phyloP scores from a whole-genome alignment of 1,140 invertebrate genomes.

The Drosophila grimshawi region DNA sequence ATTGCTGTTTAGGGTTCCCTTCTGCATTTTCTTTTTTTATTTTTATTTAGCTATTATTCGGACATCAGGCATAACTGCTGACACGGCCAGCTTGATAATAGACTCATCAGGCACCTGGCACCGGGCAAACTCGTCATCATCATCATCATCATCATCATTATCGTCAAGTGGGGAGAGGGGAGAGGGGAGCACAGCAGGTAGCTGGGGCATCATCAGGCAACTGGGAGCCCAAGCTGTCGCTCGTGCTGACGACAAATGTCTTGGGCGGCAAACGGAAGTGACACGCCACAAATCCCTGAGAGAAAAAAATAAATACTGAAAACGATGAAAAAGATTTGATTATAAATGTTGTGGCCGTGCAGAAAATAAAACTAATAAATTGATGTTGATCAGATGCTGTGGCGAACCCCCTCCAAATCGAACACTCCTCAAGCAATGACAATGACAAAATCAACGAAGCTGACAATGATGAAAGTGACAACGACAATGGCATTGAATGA shows the following conservation, averaged over 20 bases:
- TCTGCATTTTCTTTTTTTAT: slow-evolving; percentile 1
- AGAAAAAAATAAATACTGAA: slow-evolving; percentile 4
- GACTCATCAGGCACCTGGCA: slow-evolving; percentile 62
- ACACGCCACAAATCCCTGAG: slow-evolving; percentile 62
- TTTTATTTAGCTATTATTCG: slow-evolving; percentile 55
- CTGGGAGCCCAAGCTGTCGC: slow-evolving; percentile 58
- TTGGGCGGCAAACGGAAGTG: slow-evolving; percentile 63
- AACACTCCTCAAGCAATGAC: slow-evolving; percentile 53
- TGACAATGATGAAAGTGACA: slow-evolving; percentile 80
- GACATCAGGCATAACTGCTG: slow-evolving; percentile 69
- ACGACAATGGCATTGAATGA: slow-evolving; percentile 60
- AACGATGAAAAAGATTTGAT: slow-evolving; percentile 56
- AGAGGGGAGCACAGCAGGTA: slow-evolving; percentile 35
- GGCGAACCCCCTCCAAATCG: background rate
- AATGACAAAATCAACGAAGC: slow-evolving; percentile 75
- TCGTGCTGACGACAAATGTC: slow-evolving; percentile 78
- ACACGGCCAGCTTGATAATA: slow-evolving; percentile 68
- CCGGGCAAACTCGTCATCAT: slow-evolving; percentile 4
- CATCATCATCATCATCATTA: slow-evolving; percentile 34
- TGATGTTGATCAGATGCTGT: slow-evolving; percentile 60
- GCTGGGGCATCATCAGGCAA: slow-evolving; percentile 13
- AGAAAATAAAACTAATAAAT: slow-evolving; percentile 81
- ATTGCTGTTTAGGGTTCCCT: slow-evolving; percentile 77
- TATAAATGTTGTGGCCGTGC: slow-evolving; percentile 65
- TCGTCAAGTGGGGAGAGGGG: background rate